A percentile compares a stretch with the other conserved stretches of the same genome.
Conservation (phyloP, 1,140 invertebrate species). For the Kradibia gibbosae region DNA sequence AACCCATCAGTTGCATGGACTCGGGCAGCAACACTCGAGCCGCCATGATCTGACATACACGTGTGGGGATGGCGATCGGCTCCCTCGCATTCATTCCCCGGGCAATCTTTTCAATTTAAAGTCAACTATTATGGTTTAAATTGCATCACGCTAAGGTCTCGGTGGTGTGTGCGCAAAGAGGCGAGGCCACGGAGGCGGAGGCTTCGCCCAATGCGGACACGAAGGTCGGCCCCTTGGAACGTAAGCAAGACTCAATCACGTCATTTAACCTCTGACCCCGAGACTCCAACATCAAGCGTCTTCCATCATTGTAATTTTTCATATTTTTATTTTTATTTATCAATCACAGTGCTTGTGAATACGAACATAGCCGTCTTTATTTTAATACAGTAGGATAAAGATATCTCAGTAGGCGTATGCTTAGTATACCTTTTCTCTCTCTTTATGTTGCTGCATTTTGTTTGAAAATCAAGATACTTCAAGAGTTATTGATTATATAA, state of each 20-base stretch:
- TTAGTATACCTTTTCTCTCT: background rate
- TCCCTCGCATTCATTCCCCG: slow-evolving; percentile 70
- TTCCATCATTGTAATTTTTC: background rate
- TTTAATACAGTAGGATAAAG: background rate
- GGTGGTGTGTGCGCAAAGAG: slow-evolving; percentile 56
- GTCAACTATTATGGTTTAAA: slow-evolving; percentile 74
- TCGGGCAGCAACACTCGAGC: background rate
- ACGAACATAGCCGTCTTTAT: background rate
- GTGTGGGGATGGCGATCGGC: slow-evolving; percentile 37
- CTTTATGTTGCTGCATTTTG: background rate
- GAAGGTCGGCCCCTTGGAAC: slow-evolving; percentile 63
- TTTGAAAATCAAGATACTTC: background rate
- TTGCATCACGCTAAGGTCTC: slow-evolving; percentile 71
- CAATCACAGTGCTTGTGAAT: background rate
- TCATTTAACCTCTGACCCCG: slow-evolving; percentile 71
- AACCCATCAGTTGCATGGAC: no score
- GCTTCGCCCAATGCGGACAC: slow-evolving; percentile 39
- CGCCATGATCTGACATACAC: background rate
- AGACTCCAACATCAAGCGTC: slow-evolving; percentile 10
- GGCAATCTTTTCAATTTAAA: slow-evolving; percentile 75
- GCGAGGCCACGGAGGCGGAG: slow-evolving; percentile 59
- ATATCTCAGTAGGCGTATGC: background rate
- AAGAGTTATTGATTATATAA: background rate
- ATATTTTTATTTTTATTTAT: background rate
- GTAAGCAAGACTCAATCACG: slow-evolving; percentile 73